Evolutionary conservation across 1,140 invertebrate genomes (phyloP), one percentile per base, ranked within the genome.

Genomic region (Pseudomyrmex sp.): DNA sequence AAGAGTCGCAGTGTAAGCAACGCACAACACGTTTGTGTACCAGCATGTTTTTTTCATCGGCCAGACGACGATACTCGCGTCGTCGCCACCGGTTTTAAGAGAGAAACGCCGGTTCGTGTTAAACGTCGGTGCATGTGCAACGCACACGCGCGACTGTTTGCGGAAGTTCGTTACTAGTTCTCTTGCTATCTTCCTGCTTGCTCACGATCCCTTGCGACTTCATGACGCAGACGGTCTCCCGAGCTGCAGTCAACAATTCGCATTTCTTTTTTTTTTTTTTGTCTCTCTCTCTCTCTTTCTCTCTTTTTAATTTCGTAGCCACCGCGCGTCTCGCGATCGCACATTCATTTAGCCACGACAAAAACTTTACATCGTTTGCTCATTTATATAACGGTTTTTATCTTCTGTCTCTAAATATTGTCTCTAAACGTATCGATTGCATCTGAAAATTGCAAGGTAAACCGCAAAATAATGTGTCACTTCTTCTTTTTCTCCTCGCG

Each of bases 11-110:
- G 83, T 91, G 91, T 91, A 93, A 92, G 89, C 90, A 91, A 91
- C 88, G 85, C 88, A 89, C 88, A 89, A 90, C 91, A 89, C 86
- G 12, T 7, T 89, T 90, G 89, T 87, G 77, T 89, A 88, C 89
- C 68, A 83, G 76, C 89, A 94, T 94, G 91, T 93, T 94, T 94
- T 93, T 93, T 93, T 90, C 92, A 94, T 90, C 91, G 92, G 92
- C 93, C 93, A 94, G 93, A 94, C 93, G 93, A 94, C 93, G 92
- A 92, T 92, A 92, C 92, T 92, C 91, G 89, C 91, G 92, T 20
- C 90, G 89, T 35, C 35, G 35, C 5, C 79, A 82, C 83, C 66
- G 85, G 85, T 82, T 35, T 35, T 90, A 89, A 89, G 87, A 86
- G 87, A 84, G 88, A 88, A 79, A 85, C 72, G 66, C 50, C 56